phyloP scores from a whole-genome alignment of 92 coral and sea anemone species.

The Bergia sp. region DNA sequence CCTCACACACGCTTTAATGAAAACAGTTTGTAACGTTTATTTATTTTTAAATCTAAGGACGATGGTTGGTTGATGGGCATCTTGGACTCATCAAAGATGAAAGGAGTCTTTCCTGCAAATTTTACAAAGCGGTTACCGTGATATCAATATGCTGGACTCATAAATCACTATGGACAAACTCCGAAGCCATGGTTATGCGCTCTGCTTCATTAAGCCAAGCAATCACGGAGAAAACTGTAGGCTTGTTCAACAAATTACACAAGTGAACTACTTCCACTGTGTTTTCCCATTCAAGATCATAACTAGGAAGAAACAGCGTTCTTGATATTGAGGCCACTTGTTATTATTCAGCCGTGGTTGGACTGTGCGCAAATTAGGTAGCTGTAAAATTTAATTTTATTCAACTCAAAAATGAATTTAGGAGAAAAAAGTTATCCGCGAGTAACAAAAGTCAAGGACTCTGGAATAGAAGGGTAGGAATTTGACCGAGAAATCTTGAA shows the following conservation, averaged over 20 bases:
- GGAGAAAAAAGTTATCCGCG: not conserved
- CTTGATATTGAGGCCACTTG: not conserved
- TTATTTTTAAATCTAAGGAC: constrained; percentile 66
- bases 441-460: no score
- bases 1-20: not conserved
- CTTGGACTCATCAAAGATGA: constrained; percentile 69
- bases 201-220: not conserved
- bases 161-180: not conserved
- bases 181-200: not conserved
- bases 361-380: not conserved
- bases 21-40: not conserved
- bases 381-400: not conserved
- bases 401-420: not conserved
- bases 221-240: not conserved
- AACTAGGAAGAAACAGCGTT: not conserved
- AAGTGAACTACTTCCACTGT: not conserved
- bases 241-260: not conserved
- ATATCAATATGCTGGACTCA: not conserved
- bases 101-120: constrained; percentile 97
- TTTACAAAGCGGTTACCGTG: constrained; percentile 79
- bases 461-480: not conserved
- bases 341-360: not conserved
- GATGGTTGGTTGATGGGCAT: constrained; percentile 99
- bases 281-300: not conserved
- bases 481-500: not conserved